A percentile compares a stretch with the other conserved stretches of the same genome.
These are phyloP conservation scores for Delphinapterus leucas DNA, from an alignment of 2,113 vertebrate species.

Conservation along the genomic window DNA sequence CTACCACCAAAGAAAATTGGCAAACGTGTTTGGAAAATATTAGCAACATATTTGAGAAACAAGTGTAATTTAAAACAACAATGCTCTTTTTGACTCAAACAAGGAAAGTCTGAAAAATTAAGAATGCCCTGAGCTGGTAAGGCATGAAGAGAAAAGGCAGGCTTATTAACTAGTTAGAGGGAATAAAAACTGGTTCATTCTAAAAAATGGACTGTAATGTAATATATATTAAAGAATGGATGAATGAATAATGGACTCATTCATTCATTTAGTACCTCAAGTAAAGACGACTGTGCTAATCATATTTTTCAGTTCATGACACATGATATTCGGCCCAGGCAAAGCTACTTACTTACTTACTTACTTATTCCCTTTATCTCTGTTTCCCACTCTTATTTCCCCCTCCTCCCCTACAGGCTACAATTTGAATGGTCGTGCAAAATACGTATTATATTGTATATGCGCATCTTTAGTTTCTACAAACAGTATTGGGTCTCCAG, in stretches of 20 bases:
- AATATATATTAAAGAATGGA: background rate
- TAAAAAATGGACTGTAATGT: background rate
- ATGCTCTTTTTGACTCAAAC: background rate
- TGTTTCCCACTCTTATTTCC: background rate
- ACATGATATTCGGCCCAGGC: background rate
- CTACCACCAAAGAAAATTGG: background rate
- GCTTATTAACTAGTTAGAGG: background rate
- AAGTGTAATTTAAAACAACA: background rate
- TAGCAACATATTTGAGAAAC: background rate
- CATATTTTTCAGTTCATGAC: background rate
- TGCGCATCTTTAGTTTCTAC: background rate
- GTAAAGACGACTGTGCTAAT: background rate
- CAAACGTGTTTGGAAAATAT: background rate
- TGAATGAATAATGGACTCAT: background rate
- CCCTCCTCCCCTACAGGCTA: background rate
- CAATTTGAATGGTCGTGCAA: background rate
- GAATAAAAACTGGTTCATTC: background rate
- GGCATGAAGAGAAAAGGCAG: background rate
- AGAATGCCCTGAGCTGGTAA: background rate
- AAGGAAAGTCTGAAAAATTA: background rate
- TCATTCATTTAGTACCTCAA: background rate
- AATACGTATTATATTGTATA: background rate
- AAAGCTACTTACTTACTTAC: background rate
- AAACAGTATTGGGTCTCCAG: background rate
- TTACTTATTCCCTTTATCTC: background rate